Base-by-base conservation (phyloP, 1,140 invertebrate genomes). In the Psix sp. region DNA sequence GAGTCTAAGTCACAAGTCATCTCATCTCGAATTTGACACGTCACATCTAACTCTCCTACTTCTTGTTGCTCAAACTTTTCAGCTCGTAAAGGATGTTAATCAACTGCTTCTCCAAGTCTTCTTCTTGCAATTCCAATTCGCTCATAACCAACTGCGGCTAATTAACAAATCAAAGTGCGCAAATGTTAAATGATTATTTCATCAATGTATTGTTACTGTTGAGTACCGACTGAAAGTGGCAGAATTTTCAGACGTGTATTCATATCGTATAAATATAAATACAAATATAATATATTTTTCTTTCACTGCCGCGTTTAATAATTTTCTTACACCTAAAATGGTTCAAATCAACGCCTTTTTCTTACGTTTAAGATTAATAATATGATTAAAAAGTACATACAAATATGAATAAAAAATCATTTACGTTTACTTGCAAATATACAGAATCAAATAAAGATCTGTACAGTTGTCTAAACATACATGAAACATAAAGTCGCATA, bases 101-200 rank as follows among this genome's bases (percentile, higher is more conserved):
- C 36, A 74, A 65, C 36, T 68, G 38, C 39, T 65, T 65, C 51
- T 63, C 72, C 20, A 68, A 65, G 51, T 68, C 59, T 74, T 74
- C 49, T 54, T 66, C 20, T 46, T 65, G 43, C 13, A 31, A 35
- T 33, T 52, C 65, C 39, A 68, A 18, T 65, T 74, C 57, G 24
- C 29, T 48, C 35, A 54, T 45, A 11, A 74, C 14, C 6, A 45
- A 18, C n/a, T 63, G 48, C 33, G 51, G 21, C 57, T 74, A 56
- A 73, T 52, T 48, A 52, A 48, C 15, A 59, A 56, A 54, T 39
- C 35, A 6, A n/a, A 39, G 7, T 43, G 49, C 18, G 26, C 20
- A 48, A 59, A 57, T 11, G 14, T 66, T 40, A 38, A 4, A 42
- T 46, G 0, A 33, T 65, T 48, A 35, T 15, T 35, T 46, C 21